Base-by-base conservation (phyloP, 2,113 vertebrate genomes). In the Vimba vimba region DNA sequence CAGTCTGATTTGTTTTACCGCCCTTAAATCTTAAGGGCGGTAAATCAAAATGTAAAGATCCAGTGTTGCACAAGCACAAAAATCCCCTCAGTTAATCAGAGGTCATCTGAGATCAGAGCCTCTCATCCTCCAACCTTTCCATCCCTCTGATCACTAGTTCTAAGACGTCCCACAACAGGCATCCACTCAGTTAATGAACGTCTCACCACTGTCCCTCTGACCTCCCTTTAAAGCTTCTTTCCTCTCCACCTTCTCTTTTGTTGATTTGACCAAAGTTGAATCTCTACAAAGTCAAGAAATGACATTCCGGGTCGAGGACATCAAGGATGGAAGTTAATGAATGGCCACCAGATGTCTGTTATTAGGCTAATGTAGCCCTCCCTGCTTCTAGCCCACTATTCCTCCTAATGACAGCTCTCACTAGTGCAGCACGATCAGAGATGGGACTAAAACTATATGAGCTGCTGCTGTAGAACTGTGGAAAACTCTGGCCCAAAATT, bases 301-400 rank as follows among this genome's bases (percentile, higher is more conserved):
- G 93, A 93, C 94, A 93, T 93, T 93, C 93, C 90, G 86, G 93
- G 93, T 93, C 93, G 55, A 91, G 89, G 91, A 94, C 92, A 92
- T 94, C 91, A 93, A 94, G 93, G 92, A 94, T 93, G 93, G 91
- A 93, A 93, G 90, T 92, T 95, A 96, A 95, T 95, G 94, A 94
- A 95, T 94, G 93, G 91, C 92, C 91, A 94, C 91, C 95, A 95
- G 94, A 95, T 96, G 95, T 94, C 90, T 91, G 92, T 93, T 95
- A 94, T 95, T 95, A 95, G 93, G 93, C 92, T 95, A 95, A 94
- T 94, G 94, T 91, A 93, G 91, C 92, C 89, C 91, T 91, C 89
- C 90, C 92, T 86, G 88, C 82, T 80, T 92, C 91, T 91, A 21
- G 19, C 19, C 55, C 2, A 6, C 19, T 57, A 57, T 57, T 57